Conservation (phyloP, 2,113 vertebrate species). For the Hemiprocne comata region DNA sequence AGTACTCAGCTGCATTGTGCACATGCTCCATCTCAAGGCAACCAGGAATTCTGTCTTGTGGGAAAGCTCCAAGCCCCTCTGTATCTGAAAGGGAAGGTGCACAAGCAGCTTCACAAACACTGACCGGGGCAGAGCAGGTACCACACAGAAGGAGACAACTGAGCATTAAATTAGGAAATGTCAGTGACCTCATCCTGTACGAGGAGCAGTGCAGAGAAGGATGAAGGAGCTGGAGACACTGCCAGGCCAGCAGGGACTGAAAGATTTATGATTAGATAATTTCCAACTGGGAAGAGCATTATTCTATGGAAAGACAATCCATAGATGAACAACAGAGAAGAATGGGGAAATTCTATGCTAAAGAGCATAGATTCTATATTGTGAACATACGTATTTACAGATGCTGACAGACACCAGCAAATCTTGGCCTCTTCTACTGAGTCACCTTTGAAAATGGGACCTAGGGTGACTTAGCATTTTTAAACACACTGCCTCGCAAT, state of each 20-base stretch:
- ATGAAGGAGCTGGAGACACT: neutral
- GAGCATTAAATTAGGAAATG: neutral
- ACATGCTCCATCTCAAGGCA: neutral
- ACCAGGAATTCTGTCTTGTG: neutral
- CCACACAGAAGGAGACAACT: neutral
- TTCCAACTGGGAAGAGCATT: neutral
- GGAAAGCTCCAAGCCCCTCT: neutral
- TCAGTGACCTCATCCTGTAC: neutral
- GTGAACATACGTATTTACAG: neutral
- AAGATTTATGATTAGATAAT: neutral
- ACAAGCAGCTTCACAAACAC: neutral
- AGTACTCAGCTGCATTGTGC: accelerated
- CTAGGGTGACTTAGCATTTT: neutral
- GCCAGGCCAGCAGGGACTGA: neutral
- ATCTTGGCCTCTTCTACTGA: neutral
- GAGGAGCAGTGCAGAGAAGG: neutral
- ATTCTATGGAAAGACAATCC: neutral
- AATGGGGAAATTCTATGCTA: accelerated
- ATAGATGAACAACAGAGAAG: neutral
- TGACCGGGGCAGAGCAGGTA: neutral
- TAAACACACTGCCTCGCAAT: neutral
- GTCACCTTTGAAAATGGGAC: neutral
- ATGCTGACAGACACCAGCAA: neutral
- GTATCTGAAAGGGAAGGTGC: neutral
- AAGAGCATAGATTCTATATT: neutral